These are phyloP conservation scores for Drosophila tripunctata DNA, from an alignment of 2,888 invertebrate genomes.

Conservation along the genomic window DNA sequence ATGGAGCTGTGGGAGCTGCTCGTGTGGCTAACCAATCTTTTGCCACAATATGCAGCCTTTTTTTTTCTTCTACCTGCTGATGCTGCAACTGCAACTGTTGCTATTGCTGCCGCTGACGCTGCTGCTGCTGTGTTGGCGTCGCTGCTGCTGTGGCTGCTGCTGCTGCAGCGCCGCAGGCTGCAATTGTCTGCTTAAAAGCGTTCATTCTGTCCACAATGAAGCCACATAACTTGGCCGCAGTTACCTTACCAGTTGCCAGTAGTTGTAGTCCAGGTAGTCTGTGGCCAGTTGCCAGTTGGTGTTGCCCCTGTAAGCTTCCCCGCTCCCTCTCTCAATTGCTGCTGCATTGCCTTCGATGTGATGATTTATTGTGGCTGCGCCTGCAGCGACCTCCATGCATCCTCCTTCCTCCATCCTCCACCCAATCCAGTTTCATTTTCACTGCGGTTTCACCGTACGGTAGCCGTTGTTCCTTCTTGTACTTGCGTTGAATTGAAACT, in stretches of 20 bases:
- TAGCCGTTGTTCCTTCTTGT: constrained; percentile 56
- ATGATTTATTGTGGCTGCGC: constrained; percentile 77
- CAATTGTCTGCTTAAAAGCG: constrained; percentile 83
- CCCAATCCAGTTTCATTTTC: not conserved
- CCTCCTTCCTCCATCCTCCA: constrained; percentile 32
- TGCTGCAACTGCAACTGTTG: not conserved
- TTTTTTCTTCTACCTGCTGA: constrained; percentile 21
- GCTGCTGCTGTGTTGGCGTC: constrained; percentile 55
- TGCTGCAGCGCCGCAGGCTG: constrained; percentile 81
- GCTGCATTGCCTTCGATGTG: constrained; percentile 65
- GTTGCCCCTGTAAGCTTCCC: not conserved
- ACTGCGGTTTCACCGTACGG: constrained; percentile 63
- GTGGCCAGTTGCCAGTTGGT: constrained; percentile 17
- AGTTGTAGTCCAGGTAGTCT: constrained; percentile 31
- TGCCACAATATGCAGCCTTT: constrained; percentile 25
- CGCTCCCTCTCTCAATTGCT: not conserved
- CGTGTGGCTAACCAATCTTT: constrained; percentile 46
- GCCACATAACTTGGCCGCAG: constrained; percentile 79
- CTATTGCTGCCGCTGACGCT: too few species aligned
- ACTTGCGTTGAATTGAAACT: constrained; percentile 71
- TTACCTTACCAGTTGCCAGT: too few species aligned
- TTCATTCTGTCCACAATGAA: constrained; percentile 80
- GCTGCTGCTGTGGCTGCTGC: constrained; percentile 39
- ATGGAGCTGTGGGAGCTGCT: constrained; percentile 66
- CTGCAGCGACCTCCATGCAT: constrained; percentile 60